Percentiles rank a stretch among this genome's conserved stretches.
Evolutionary conservation across 1,140 invertebrate species (phyloP).

Genomic region (Drosophila ironensis): DNA sequence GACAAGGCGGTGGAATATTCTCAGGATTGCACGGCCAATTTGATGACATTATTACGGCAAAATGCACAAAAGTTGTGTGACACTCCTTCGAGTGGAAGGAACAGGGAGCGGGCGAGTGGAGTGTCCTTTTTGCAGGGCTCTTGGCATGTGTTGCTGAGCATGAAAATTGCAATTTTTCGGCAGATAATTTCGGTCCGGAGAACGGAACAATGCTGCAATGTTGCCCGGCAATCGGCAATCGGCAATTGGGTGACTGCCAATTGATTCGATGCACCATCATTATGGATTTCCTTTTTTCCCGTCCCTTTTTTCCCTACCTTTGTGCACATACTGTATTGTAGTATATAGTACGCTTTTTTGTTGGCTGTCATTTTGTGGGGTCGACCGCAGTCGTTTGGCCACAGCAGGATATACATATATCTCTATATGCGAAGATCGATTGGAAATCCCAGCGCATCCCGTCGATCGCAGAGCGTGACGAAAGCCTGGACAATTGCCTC

Average conservation of each 20-base stretch:
- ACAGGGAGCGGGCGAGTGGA: not conserved
- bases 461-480: slow-evolving; percentile 48
- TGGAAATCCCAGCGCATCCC: too few species aligned
- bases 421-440: not conserved
- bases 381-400: slow-evolving; percentile 76
- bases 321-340: not conserved
- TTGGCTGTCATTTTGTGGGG: slow-evolving; percentile 34
- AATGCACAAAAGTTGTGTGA: slow-evolving; percentile 37
- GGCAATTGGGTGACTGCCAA: slow-evolving; percentile 42
- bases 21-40: slow-evolving; percentile 30
- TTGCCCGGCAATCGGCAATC: slow-evolving; percentile 29
- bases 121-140: slow-evolving; percentile 23
- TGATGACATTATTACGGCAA: slow-evolving; percentile 64
- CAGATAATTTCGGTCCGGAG: slow-evolving; percentile 48
- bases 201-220: slow-evolving; percentile 42
- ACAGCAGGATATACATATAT: slow-evolving; percentile 57
- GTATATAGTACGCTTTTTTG: too few species aligned
- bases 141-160: slow-evolving; percentile 50
- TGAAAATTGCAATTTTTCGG: slow-evolving; percentile 72
- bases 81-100: slow-evolving; percentile 1
- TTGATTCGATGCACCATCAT: slow-evolving; percentile 73
- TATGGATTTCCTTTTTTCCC: not conserved
- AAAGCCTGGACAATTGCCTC: slow-evolving; percentile 20
- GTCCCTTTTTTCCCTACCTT: not conserved
- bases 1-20: not conserved